Conservation (phyloP, 2,888 invertebrate species). For the Subacronicta megacephala region DNA sequence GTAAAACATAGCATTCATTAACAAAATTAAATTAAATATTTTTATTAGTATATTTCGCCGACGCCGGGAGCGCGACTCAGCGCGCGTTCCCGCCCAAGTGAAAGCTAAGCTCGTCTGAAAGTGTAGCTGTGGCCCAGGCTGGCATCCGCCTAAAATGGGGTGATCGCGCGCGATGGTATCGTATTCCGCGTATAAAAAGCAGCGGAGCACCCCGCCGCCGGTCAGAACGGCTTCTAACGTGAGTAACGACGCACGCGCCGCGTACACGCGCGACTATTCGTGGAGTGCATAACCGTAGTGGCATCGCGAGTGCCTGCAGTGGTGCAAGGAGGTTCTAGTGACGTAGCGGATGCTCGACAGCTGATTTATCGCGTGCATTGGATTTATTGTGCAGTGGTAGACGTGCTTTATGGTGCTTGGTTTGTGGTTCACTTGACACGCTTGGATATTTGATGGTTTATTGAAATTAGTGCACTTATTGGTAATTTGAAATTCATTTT, state of each 20-base stretch:
- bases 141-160: slow-evolving; percentile 89
- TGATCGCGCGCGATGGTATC: slow-evolving; percentile 90
- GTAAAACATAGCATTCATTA: slow-evolving; percentile 40
- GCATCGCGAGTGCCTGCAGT: slow-evolving; percentile 61
- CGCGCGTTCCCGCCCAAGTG: slow-evolving; percentile 77
- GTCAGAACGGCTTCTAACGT: slow-evolving; percentile 99
- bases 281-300: slow-evolving; percentile 79
- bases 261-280: slow-evolving; percentile 67
- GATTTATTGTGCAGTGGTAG: slow-evolving; percentile 82
- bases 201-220: slow-evolving; percentile 92
- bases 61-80: slow-evolving; percentile 50
- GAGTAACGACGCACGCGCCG: slow-evolving; percentile 91
- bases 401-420: slow-evolving; percentile 70
- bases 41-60: slow-evolving; percentile 27
- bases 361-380: slow-evolving; percentile 80
- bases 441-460: slow-evolving; percentile 56
- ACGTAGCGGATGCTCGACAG: slow-evolving; percentile 70
- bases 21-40: slow-evolving; percentile 20
- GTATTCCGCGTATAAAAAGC: slow-evolving; percentile 95
- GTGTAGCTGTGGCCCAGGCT: slow-evolving; percentile 79
- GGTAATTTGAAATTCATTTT: slow-evolving; percentile 39
- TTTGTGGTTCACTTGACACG: slow-evolving; percentile 66
- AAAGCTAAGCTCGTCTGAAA: slow-evolving; percentile 88
- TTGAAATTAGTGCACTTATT: slow-evolving; percentile 46
- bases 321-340: slow-evolving; percentile 64